Evolutionary conservation across 2,888 invertebrate species (phyloP), one percentile per base, ranked within the genome.

Genomic region (Chloroclysta siterata): DNA sequence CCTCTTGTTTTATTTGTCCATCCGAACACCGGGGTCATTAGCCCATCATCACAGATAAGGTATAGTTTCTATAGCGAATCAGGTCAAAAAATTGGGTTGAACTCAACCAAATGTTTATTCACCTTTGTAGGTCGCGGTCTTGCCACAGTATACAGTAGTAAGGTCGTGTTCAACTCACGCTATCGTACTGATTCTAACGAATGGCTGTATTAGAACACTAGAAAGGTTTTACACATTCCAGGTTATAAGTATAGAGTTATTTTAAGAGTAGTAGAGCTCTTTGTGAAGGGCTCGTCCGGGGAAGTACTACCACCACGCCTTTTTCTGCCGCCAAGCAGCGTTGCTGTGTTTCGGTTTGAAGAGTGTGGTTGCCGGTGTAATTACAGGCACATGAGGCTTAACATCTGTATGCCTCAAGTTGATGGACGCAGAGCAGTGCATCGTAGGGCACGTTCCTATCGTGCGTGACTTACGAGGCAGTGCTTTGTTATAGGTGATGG

Each of bases 61-160:
- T 3, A 55, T 33, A 60, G 85, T 88, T 89, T 85, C 88, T 87
- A 47, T 54, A 78, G 80, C 78, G 84, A 89, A 89, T 87, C 85
- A 79, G 90, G 89, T 89, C 89, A 86, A 86, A 90, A 85, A 89
- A 88, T 86, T 88, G 80, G 88, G 88, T 85, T 90, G 88, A 88
- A 86, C 85, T 82, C 83, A 63, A 77, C 73, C 36, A 8, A 39
- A 84, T 85, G 89, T 89, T 87, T 90, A 78, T 89, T 90, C 87
- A 90, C 87, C 89, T 89, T 83, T 89, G 88, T 90, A 89, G 89
- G 90, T 87, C 89, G 82, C 72, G 81, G 70, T 78, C 68, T 75
- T 65, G 56, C 36, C 44, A 39, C 22, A 50, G 47, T 41, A 29
- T 28, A 50, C 1, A 29, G 33, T 44, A 15, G 42, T 5, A 14